Evolutionary conservation across 2,888 invertebrate genomes (phyloP).

Genomic region (Drosophila helvetica): DNA sequence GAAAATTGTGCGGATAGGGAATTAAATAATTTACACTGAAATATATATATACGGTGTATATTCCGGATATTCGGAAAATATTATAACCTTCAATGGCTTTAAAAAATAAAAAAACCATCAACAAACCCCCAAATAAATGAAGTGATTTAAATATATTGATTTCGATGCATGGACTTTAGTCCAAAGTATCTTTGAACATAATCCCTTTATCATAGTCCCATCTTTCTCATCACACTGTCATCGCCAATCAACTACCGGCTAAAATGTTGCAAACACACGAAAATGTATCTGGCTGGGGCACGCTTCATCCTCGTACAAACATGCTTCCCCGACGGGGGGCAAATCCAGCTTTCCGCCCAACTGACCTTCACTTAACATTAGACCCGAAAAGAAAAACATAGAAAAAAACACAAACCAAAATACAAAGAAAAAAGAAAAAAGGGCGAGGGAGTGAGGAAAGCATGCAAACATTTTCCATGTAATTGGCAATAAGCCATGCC

Average conservation of each 20-base stretch:
- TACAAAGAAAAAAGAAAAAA: conserved; percentile 16
- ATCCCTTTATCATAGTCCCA: background rate
- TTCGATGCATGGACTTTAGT: background rate
- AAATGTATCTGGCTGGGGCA: conserved; percentile 1
- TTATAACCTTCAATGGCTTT: too few species aligned
- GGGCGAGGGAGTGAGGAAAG: conserved; percentile 8
- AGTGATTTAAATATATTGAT: background rate
- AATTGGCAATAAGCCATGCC: conserved; percentile 46
- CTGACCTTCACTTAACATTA: conserved; percentile 54
- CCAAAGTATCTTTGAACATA: background rate
- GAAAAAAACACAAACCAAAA: conserved; percentile 26
- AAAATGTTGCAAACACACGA: too few species aligned
- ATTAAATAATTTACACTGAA: background rate
- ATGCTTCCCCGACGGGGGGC: conserved; percentile 2
- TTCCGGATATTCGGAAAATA: too few species aligned
- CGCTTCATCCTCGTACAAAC: conserved; percentile 22
- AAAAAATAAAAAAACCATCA: too few species aligned
- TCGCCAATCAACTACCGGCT: too few species aligned
- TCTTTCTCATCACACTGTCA: background rate
- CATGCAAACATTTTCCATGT: conserved; percentile 56
- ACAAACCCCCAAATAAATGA: too few species aligned
- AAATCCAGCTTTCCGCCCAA: conserved; percentile 23
- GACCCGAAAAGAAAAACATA: conserved; percentile 37
- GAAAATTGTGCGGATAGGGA: background rate
- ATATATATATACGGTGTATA: too few species aligned